Evolutionary conservation across 2,113 vertebrate genomes (phyloP).

Genomic region (Oryzias curvinotus): DNA sequence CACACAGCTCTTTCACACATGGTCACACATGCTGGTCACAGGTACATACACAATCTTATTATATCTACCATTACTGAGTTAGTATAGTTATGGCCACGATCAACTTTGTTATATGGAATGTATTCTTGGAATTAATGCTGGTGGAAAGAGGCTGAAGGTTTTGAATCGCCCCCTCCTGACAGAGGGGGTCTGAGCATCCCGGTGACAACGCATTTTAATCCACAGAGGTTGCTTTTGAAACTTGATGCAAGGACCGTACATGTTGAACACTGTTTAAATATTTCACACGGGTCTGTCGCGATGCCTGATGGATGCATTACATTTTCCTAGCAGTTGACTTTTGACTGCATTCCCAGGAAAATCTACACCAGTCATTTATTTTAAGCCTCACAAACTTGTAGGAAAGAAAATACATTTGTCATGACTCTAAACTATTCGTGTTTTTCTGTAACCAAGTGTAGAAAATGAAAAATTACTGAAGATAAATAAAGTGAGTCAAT

Average conservation of each 20-base stretch:
- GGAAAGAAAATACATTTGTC: conserved; percentile 7
- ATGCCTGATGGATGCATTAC: conserved; percentile 40
- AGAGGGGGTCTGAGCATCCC: conserved; percentile 20
- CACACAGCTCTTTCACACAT: too few relatives aligned
- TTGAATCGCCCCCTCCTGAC: too few relatives aligned
- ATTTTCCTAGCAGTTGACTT: too few relatives aligned
- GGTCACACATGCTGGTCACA: too few relatives aligned
- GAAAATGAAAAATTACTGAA: conserved; percentile 22
- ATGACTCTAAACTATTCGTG: conserved; percentile 22
- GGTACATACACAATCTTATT: too few relatives aligned
- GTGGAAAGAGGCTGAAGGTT: too few relatives aligned
- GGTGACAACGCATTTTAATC: conserved; percentile 41
- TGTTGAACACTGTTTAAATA: conserved; percentile 75
- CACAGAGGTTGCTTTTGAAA: conserved; percentile 67
- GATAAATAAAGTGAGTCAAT: conserved; percentile 44
- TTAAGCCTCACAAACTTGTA: conserved; percentile 11
- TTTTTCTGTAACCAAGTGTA: conserved; percentile 32
- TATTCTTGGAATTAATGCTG: too few relatives aligned
- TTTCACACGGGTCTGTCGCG: conserved; percentile 72
- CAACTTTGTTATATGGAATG: too few relatives aligned
- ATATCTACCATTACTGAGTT: too few relatives aligned
- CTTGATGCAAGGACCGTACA: conserved; percentile 58
- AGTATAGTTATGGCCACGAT: too few relatives aligned
- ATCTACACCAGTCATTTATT: background rate
- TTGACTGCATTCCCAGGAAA: background rate